These are phyloP conservation scores for Drymodes brunneopygia DNA, from an alignment of 2,113 vertebrate genomes.

Conservation along the genomic window DNA sequence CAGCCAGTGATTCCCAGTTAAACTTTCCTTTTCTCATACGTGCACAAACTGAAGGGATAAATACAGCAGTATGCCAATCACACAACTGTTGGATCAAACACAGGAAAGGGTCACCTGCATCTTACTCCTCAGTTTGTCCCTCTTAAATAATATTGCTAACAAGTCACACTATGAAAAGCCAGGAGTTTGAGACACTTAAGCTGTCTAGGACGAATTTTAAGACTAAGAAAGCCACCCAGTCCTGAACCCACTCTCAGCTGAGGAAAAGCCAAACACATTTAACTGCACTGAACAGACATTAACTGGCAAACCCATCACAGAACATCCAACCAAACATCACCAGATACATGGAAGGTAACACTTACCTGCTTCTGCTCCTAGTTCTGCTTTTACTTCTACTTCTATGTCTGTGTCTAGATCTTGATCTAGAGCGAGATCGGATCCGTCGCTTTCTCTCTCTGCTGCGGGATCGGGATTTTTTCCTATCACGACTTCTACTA, in stretches of 20 bases:
- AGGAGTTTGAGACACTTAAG: neutral
- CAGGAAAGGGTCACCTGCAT: neutral
- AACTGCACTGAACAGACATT: neutral
- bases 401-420: constrained; percentile 86
- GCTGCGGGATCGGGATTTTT: constrained; percentile 86
- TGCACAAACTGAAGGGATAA: neutral
- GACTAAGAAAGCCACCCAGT: no score
- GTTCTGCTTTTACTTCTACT: constrained; percentile 89
- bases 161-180: neutral
- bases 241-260: neutral
- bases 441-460: constrained; percentile 87
- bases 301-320: neutral
- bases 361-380: constrained; percentile 91
- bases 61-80: neutral
- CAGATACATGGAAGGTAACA: rapidly evolving
- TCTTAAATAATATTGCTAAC: neutral
- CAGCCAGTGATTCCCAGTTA: neutral
- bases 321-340: rapidly evolving
- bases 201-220: neutral
- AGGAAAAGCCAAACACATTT: neutral
- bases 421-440: constrained; percentile 87
- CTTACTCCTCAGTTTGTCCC: neutral
- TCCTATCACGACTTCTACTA: constrained; percentile 88
- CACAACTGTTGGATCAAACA: neutral
- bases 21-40: neutral